Base-by-base conservation (phyloP, 2,888 invertebrate species). In the Perizoma affinitatum region DNA sequence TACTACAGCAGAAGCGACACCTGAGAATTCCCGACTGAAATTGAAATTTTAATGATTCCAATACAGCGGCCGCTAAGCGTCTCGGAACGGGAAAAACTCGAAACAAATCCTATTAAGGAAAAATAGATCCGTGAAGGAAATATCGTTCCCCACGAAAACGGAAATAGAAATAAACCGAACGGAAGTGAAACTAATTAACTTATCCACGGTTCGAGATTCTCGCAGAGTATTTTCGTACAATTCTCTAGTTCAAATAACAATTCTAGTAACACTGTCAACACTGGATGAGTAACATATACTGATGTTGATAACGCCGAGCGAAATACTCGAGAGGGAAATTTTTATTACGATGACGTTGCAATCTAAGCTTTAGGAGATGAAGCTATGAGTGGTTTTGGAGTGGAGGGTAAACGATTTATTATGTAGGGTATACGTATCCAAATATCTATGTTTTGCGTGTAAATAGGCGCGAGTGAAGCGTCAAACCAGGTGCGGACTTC, bases 161-260 rank as follows among this genome's bases (percentile, higher is more conserved):
- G 90, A 91, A 91, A 89, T 90, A 91, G 91, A 90, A 87, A 88
- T 90, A 88, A 86, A 82, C 83, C 72, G 80, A 88, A 85, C 88
- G 90, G 91, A 91, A 90, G 88, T 90, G 84, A 87, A 88, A 87
- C 90, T 90, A 90, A 91, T 91, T 90, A 91, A 89, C 85, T 90
- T 91, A 91, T 90, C 90, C 86, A 79, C 88, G 84, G 82, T 83
- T 80, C 82, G 76, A 79, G 83, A 79, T 78, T 80, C 79, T 86
- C 82, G 86, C 83, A 84, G 88, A 83, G 84, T 91, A 91, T 90
- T 91, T 90, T 90, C 80, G 88, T 88, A 79, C 82, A 79, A 80
- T 81, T 82, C 80, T 80, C 78, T 79, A 78, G 80, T 84, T 81
- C 81, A 82, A 89, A 90, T 86, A 88, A 86, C 82, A 82, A 78